These are phyloP conservation scores for Cataglyphis altisquamis DNA, from an alignment of 2,888 invertebrate species.

Conservation along the genomic window DNA sequence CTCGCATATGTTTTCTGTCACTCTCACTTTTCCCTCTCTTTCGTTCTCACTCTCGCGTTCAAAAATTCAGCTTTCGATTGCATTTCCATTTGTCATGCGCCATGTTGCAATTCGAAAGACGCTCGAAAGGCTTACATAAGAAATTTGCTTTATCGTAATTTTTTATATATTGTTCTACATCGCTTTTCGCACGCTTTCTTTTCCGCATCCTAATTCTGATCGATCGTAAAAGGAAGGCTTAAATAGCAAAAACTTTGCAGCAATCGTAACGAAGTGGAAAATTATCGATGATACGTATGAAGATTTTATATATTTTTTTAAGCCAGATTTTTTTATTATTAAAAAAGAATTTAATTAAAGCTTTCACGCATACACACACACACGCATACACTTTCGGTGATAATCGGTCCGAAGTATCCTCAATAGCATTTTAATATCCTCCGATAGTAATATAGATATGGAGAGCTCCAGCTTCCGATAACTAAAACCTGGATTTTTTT, in stretches of 20 bases:
- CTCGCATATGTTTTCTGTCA: background rate
- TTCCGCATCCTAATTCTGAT: background rate
- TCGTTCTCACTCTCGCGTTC: conserved; percentile 18
- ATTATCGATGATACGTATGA: conserved; percentile 16
- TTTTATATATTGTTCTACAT: background rate
- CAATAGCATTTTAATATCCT: conserved; percentile 54
- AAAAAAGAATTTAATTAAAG: conserved; percentile 51
- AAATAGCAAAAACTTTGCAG: conserved; percentile 1
- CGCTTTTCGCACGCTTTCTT: background rate
- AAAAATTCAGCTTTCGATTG: conserved; percentile 15
- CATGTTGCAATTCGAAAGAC: conserved; percentile 16
- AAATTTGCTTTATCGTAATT: conserved; percentile 16
- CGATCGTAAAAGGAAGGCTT: background rate
- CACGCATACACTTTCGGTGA: background rate
- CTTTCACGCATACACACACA: background rate
- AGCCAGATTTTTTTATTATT: conserved; percentile 23
- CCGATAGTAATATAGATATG: conserved; percentile 45
- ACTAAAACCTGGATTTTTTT: conserved; percentile 45
- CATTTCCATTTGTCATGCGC: conserved; percentile 31
- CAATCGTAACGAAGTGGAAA: conserved; percentile 32
- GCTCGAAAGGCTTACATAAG: conserved; percentile 11
- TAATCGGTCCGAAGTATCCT: conserved; percentile 45
- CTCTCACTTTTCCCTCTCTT: conserved; percentile 28
- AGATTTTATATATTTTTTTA: conserved; percentile 10
- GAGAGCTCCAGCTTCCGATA: conserved; percentile 36